These are phyloP conservation scores for Vombatus ursinus DNA, from an alignment of 2,113 vertebrate genomes.

Conservation along the genomic window DNA sequence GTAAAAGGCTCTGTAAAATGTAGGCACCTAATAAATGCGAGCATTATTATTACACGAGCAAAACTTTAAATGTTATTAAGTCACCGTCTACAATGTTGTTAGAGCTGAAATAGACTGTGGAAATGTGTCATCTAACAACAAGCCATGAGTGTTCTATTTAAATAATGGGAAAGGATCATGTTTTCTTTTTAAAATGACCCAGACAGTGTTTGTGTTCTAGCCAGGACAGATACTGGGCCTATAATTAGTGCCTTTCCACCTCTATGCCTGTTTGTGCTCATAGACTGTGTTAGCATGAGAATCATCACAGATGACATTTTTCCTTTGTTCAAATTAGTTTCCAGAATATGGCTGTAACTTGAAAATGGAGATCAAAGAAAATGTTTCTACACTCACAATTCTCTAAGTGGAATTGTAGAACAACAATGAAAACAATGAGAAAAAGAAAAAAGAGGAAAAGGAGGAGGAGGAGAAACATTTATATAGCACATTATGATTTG, in stretches of 20 bases:
- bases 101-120: too few relatives aligned
- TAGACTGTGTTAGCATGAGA: background rate
- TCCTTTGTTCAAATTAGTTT: background rate
- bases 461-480: background rate
- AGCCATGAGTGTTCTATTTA: too few relatives aligned
- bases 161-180: too few relatives aligned
- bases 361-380: background rate
- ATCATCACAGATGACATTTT: background rate
- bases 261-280: background rate
- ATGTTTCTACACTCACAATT: background rate
- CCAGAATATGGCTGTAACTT: background rate
- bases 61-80: too few relatives aligned
- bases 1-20: too few relatives aligned
- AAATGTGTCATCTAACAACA: too few relatives aligned
- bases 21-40: too few relatives aligned
- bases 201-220: background rate
- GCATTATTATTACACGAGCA: too few relatives aligned
- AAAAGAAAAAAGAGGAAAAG: background rate
- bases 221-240: background rate
- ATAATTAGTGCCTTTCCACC: background rate
- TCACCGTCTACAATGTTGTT: too few relatives aligned
- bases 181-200: background rate
- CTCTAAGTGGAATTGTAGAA: too few relatives aligned
- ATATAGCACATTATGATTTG: background rate
- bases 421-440: background rate